These are phyloP conservation scores for Tachystola acroxantha DNA, from an alignment of 2,888 invertebrate genomes.

Conservation along the genomic window DNA sequence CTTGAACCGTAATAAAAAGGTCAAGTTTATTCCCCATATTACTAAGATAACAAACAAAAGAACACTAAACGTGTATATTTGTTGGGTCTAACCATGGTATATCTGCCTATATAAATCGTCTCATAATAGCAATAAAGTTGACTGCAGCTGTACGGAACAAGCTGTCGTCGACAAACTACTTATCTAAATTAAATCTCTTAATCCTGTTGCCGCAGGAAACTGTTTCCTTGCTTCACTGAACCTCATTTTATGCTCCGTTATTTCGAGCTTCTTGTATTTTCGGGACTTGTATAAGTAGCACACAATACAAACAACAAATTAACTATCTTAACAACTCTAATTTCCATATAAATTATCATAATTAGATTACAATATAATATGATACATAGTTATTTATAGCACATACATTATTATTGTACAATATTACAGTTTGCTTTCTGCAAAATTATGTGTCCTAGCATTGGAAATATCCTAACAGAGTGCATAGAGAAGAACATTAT, in stretches of 20 bases:
- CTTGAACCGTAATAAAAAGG: too few species aligned
- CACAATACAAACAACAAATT: slow-evolving; percentile 5
- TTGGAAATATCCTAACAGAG: slow-evolving; percentile 19
- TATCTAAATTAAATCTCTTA: slow-evolving; percentile 56
- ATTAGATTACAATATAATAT: slow-evolving; percentile 33
- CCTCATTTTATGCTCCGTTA: slow-evolving; percentile 19
- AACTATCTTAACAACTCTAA: slow-evolving; percentile 34
- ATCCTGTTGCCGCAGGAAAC: slow-evolving; percentile 26
- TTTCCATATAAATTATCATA: slow-evolving; percentile 32
- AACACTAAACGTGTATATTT: too few species aligned
- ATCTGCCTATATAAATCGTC: too few species aligned
- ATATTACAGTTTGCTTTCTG: slow-evolving; percentile 21
- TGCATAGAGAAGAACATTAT: too few species aligned
- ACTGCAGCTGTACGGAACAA: slow-evolving; percentile 30
- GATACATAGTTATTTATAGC: too few species aligned
- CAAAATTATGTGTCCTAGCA: too few species aligned
- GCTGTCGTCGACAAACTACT: slow-evolving; percentile 46
- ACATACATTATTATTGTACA: slow-evolving; percentile 50
- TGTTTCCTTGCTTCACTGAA: slow-evolving; percentile 22
- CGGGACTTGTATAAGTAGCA: slow-evolving; percentile 3
- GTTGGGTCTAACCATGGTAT: too few species aligned
- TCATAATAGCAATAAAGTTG: slow-evolving; percentile 20
- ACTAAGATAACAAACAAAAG: too few species aligned
- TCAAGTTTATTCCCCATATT: too few species aligned
- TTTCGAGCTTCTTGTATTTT: slow-evolving; percentile 2